These are phyloP conservation scores for Nineta flava DNA, from an alignment of 2,888 invertebrate genomes.

Conservation along the genomic window DNA sequence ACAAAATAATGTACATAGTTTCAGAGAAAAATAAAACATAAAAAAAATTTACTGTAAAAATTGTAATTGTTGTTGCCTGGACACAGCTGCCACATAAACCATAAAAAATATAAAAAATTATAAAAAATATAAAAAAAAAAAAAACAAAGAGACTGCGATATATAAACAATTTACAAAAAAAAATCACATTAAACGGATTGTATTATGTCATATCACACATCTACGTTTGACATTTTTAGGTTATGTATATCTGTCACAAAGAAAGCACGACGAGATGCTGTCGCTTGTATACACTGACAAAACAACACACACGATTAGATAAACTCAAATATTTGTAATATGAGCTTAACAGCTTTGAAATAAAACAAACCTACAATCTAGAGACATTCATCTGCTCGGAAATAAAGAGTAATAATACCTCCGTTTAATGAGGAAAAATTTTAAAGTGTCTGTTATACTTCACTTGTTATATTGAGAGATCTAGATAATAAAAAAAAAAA, in stretches of 20 bases:
- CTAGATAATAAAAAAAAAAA: constrained; percentile 6
- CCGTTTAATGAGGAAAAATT: constrained; percentile 5
- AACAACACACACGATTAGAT: no score
- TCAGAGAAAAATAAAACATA: not conserved
- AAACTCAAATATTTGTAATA: no score
- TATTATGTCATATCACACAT: not conserved
- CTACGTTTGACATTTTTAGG: no score
- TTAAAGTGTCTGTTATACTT: constrained; percentile 8
- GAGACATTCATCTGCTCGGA: not conserved
- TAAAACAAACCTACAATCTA: no score
- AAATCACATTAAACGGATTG: constrained; percentile 2
- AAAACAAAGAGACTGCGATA: constrained; percentile 32
- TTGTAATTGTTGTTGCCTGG: constrained; percentile 5
- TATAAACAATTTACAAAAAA: constrained; percentile 29
- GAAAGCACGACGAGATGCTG: no score
- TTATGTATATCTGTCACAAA: no score
- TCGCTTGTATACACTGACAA: no score
- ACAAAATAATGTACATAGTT: constrained; percentile 1
- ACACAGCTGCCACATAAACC: constrained; percentile 6
- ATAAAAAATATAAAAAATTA: not conserved
- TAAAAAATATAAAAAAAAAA: constrained; percentile 14
- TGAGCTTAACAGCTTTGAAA: no score
- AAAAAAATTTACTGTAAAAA: not conserved
- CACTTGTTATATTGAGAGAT: constrained; percentile 8
- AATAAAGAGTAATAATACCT: not conserved